Conservation (phyloP, 2,888 invertebrate species). For the Zhengitettix transpicula region DNA sequence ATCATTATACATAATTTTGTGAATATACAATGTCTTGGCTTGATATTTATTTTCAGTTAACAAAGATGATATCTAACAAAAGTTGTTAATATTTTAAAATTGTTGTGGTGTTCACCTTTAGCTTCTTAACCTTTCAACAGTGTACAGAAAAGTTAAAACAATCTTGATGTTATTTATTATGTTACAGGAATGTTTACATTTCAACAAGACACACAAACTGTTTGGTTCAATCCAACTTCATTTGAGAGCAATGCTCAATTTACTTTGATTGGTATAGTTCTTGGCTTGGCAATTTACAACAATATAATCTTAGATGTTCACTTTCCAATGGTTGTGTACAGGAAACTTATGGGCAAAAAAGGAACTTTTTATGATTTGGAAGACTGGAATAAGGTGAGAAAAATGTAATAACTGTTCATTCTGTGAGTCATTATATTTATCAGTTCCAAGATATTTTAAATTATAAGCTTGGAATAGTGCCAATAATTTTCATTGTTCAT, state of each 20-base stretch:
- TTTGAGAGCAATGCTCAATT: slow-evolving; percentile 92
- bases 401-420: slow-evolving; percentile 10
- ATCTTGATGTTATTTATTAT: not conserved
- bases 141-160: too few species aligned
- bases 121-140: too few species aligned
- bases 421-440: too few species aligned
- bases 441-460: too few species aligned
- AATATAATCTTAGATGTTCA: slow-evolving; percentile 86
- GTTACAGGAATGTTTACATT: slow-evolving; percentile 33
- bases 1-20: too few species aligned
- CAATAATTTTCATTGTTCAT: too few species aligned
- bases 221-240: slow-evolving; percentile 85
- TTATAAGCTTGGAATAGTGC: too few species aligned
- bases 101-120: too few species aligned
- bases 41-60: too few species aligned
- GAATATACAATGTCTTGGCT: too few species aligned
- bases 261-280: slow-evolving; percentile 80
- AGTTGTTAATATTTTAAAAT: too few species aligned
- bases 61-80: too few species aligned
- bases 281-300: slow-evolving; percentile 92
- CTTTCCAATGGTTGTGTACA: slow-evolving; percentile 90
- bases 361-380: slow-evolving; percentile 76
- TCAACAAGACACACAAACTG: slow-evolving; percentile 36
- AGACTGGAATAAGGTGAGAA: slow-evolving; percentile 72
- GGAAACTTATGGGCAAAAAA: slow-evolving; percentile 78